Conservation (phyloP, 2,888 invertebrate genomes). For the Leucophora obtusa region DNA sequence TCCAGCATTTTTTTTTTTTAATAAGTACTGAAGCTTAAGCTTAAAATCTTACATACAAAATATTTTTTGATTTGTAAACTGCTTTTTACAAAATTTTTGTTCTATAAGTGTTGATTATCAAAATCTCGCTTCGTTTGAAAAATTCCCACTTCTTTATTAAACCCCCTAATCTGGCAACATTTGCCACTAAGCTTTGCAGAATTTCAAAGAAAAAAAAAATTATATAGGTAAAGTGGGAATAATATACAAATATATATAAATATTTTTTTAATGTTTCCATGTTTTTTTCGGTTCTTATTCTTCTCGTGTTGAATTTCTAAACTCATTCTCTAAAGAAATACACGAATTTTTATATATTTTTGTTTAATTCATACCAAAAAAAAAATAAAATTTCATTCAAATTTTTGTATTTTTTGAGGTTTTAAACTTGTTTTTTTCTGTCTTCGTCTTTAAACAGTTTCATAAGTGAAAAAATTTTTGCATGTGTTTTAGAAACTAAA, state of each 20-base stretch:
- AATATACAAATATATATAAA: not conserved
- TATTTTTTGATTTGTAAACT: no score
- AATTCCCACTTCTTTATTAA: no score
- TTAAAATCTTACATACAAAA: no score
- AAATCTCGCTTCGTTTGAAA: no score
- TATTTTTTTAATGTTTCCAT: conserved; percentile 19
- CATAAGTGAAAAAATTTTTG: not conserved
- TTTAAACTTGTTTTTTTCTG: conserved; percentile 51
- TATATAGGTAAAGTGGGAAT: conserved; percentile 41
- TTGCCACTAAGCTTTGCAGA: not conserved
- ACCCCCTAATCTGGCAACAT: no score
- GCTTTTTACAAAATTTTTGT: no score
- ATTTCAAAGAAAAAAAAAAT: conserved; percentile 6
- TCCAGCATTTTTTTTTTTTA: no score
- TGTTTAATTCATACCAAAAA: not conserved
- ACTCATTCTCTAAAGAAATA: conserved; percentile 50
- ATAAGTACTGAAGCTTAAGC: no score
- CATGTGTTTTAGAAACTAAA: conserved; percentile 20
- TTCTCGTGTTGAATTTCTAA: conserved; percentile 48
- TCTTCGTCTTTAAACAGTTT: not conserved
- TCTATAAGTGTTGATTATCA: no score
- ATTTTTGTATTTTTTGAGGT: conserved; percentile 36
- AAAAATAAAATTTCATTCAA: conserved; percentile 37
- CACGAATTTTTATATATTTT: not conserved
- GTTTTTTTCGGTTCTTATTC: not conserved